Base-by-base conservation (phyloP, 2,797 vertebrate species). In the Phataginus tricuspis region DNA sequence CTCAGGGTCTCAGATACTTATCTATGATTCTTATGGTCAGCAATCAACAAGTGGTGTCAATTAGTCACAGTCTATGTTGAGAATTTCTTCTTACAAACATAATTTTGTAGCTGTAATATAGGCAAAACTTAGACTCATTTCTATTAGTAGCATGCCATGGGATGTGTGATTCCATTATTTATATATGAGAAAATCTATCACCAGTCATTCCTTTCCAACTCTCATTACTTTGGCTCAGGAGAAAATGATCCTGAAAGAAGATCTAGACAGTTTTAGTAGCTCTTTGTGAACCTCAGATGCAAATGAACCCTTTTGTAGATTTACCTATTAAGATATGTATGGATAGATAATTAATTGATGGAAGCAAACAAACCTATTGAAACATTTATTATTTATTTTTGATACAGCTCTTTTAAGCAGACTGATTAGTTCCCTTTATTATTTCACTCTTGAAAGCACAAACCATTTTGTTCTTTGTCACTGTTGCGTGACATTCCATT, bases 401-500 rank as follows among this genome's bases (percentile, higher is more conserved):
- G 72, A 0, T 57, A 69, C 42, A 37, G 29, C 45, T 84, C 25
- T 80, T 96, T 94, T 72, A 86, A 96, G 88, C 68, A 68, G 59
- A 83, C 93, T 91, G 82, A 90, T 96, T 87, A 93, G n/a, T 78
- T 97, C 75, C 68, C 39, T 96, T 53, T 96, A 53, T 95, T 86
- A 64, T 95, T 97, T 94, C 82, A 86, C 75, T 61, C 95, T 97
- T 93, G 90, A 66, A 97, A 88, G 97, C 85, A 87, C 6, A 42
- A 75, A 27, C 61, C 88, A 75, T 84, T 97, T 96, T 80, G 0
- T 94, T 96, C 98, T 25, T 90, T 99, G 98, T 98, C 98, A 98
- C 98, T 98, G 99, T 99, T 99, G 98, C 98, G 97, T 98, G 98
- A 98, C 99, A 99, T 99, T 99, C 99, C 99, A 96, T 98, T 98